Evolutionary conservation across 2,113 vertebrate species (phyloP).

Genomic region (Sialia sialis): DNA sequence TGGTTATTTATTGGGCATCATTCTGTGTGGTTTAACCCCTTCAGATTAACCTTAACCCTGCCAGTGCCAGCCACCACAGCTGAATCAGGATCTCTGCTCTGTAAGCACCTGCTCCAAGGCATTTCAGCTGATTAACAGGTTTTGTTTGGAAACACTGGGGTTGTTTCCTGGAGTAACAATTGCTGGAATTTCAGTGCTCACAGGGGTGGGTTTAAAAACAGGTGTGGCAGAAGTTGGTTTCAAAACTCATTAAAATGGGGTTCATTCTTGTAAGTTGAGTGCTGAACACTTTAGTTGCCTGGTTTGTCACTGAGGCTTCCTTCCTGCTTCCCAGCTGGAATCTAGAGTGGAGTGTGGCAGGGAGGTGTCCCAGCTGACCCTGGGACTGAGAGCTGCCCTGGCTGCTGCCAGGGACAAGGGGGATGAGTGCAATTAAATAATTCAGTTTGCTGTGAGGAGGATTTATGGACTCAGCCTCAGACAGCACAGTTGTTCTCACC

Average conservation of each 20-base stretch:
- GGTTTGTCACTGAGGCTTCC: not conserved
- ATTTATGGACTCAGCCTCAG: not conserved
- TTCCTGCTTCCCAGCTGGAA: not conserved
- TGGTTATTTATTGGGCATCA: constrained; percentile 56
- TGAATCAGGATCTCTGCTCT: not conserved
- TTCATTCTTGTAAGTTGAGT: not conserved
- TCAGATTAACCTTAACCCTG: constrained; percentile 7
- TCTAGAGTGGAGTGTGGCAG: not conserved
- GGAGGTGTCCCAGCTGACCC: not conserved
- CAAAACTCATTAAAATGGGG: not conserved
- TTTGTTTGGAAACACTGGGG: not conserved
- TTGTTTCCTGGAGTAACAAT: not conserved
- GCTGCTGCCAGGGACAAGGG: not conserved
- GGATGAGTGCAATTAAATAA: not conserved
- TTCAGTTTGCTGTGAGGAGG: not conserved
- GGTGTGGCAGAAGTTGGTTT: not conserved
- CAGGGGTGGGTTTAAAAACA: not conserved
- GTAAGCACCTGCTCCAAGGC: not conserved
- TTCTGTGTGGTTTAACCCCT: constrained; percentile 15
- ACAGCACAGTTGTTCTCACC: not conserved
- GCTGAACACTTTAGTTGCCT: not conserved
- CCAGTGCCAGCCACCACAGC: not conserved
- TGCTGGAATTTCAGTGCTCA: not conserved
- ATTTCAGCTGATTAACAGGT: not conserved
- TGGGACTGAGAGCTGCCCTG: not conserved